Conservation (phyloP, 2,888 invertebrate genomes). For the Andrena marginata region DNA sequence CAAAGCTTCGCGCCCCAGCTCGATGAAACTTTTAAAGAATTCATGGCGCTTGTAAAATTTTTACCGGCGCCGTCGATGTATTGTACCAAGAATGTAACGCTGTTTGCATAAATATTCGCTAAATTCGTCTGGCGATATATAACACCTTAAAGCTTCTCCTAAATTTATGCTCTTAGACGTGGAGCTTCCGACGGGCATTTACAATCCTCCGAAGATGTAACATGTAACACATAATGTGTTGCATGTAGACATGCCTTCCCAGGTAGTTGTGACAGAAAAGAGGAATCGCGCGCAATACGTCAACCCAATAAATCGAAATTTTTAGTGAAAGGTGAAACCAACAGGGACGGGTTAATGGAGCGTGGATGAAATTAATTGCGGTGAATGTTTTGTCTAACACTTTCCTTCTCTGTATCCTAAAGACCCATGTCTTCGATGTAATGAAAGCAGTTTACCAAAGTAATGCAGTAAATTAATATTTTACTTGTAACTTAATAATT, state of each 20-base stretch:
- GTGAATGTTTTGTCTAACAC: neutral
- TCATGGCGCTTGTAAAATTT: neutral
- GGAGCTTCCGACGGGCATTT: conserved; percentile 18
- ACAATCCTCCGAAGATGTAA: conserved; percentile 26
- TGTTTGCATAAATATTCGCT: conserved; percentile 33
- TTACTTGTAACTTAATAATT: too few relatives aligned
- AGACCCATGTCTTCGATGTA: neutral
- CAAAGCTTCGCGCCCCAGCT: neutral
- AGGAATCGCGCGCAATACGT: conserved; percentile 30
- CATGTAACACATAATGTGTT: conserved; percentile 4
- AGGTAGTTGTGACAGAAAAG: conserved; percentile 23
- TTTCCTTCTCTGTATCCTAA: neutral
- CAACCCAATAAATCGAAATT: conserved; percentile 20
- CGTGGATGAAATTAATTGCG: conserved; percentile 12
- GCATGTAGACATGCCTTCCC: neutral
- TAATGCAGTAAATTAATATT: neutral
- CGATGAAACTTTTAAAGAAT: neutral
- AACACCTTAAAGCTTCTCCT: conserved; percentile 27
- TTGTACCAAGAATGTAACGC: neutral
- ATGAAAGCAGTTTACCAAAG: neutral
- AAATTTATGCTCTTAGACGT: conserved; percentile 28
- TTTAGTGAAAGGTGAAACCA: conserved; percentile 1
- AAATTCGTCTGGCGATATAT: conserved; percentile 31
- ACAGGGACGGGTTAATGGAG: neutral
- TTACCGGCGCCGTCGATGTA: neutral